A percentile compares a stretch with the other conserved stretches of the same genome.
These are phyloP conservation scores for Pithys albifrons DNA, from an alignment of 2,113 vertebrate genomes.

Conservation along the genomic window DNA sequence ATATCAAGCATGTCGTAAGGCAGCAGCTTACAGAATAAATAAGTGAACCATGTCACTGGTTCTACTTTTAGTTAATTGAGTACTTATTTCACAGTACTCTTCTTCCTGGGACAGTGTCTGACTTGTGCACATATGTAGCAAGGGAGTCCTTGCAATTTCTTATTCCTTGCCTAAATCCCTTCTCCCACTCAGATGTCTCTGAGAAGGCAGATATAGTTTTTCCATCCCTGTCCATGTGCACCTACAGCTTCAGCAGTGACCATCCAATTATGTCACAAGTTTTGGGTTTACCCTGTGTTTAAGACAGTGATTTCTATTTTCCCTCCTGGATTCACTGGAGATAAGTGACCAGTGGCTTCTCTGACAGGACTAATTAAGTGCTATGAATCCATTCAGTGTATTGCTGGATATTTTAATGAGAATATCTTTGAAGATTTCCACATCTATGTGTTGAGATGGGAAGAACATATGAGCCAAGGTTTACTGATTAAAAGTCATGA, in stretches of 20 bases:
- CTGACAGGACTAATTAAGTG: background rate
- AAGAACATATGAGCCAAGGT: background rate
- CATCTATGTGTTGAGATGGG: background rate
- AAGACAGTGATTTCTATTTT: background rate
- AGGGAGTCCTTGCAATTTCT: background rate
- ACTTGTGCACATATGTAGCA: background rate
- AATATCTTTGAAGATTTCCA: background rate
- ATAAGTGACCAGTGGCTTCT: background rate
- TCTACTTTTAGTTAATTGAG: conserved; percentile 61
- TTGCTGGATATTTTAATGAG: background rate
- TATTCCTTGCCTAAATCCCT: background rate
- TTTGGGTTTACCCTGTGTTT: background rate
- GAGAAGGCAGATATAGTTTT: background rate
- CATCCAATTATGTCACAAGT: background rate
- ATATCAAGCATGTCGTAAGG: conserved; percentile 12
- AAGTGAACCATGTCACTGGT: conserved; percentile 40
- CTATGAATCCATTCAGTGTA: background rate
- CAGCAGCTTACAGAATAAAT: background rate
- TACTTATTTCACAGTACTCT: conserved; percentile 44
- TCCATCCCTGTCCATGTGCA: background rate
- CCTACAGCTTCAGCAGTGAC: background rate
- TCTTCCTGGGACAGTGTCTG: background rate
- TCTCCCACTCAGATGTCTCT: background rate
- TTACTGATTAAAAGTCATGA: background rate
- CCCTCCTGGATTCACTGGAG: background rate